These are phyloP conservation scores for Drosophila conformis DNA, from an alignment of 2,888 invertebrate genomes.

Conservation along the genomic window DNA sequence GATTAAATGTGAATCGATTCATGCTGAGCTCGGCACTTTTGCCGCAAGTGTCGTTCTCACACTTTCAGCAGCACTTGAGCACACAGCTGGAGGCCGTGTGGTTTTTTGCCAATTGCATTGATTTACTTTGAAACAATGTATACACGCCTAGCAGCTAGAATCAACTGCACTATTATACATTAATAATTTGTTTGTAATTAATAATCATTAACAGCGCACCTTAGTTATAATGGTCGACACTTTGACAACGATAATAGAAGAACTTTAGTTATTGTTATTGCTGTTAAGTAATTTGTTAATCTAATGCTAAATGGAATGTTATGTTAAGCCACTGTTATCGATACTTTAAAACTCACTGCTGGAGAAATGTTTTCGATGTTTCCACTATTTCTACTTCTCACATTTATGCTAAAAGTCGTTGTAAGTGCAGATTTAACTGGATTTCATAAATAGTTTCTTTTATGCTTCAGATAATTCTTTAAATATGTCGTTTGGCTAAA, in stretches of 20 bases:
- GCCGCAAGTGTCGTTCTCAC: constrained; percentile 31
- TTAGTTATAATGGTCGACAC: constrained; percentile 42
- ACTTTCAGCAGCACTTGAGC: constrained; percentile 37
- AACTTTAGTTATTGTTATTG: constrained; percentile 2
- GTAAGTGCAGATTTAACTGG: neutral
- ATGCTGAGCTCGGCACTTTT: constrained; percentile 58
- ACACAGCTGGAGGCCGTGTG: constrained; percentile 32
- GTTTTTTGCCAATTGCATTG: constrained; percentile 20
- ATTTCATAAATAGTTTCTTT: neutral
- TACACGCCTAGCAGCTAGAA: neutral
- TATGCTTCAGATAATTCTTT: neutral
- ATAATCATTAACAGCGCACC: constrained; percentile 15
- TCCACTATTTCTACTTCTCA: neutral
- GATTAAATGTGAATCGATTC: constrained; percentile 47
- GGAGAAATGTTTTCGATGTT: neutral
- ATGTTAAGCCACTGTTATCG: constrained; percentile 21
- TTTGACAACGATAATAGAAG: constrained; percentile 19
- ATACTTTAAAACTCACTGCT: neutral
- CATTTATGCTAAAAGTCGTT: neutral
- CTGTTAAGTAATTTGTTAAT: neutral
- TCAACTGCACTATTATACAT: neutral
- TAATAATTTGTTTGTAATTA: neutral
- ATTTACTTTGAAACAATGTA: constrained; percentile 14
- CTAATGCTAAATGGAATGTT: neutral
- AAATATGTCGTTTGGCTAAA: neutral